A percentile compares a stretch with the other conserved stretches of the same genome.
phyloP scores from a whole-genome alignment of 1,140 invertebrate genomes.

The Bombus superbus region DNA sequence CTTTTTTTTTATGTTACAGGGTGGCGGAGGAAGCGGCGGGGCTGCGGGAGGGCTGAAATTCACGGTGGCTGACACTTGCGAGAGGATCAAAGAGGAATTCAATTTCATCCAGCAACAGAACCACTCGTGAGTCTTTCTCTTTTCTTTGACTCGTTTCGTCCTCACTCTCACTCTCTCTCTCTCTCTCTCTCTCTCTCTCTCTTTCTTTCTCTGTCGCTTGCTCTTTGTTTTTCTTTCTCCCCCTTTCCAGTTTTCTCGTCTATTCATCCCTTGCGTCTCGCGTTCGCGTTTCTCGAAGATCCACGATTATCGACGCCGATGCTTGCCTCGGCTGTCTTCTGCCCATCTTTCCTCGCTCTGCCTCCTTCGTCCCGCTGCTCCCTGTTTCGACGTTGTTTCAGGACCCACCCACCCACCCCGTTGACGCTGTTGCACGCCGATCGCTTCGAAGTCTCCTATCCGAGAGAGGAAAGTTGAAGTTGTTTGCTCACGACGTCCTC shows the following conservation, averaged over 20 bases:
- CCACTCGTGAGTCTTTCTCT: conserved; percentile 93
- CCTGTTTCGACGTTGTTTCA: conserved; percentile 18
- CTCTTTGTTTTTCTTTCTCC: conserved; percentile 25
- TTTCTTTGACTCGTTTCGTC: conserved; percentile 49
- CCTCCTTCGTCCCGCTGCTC: neutral
- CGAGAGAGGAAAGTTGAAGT: conserved; percentile 22
- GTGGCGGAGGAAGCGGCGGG: conserved; percentile 93
- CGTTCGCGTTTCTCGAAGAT: conserved; percentile 50
- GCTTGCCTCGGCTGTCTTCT: conserved; percentile 14
- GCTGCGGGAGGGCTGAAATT: conserved; percentile 92
- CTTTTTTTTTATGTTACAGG: conserved; percentile 84
- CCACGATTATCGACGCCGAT: conserved; percentile 74
- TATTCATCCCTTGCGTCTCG: conserved; percentile 42
- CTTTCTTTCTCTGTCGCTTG: neutral
- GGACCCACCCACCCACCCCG: neutral
- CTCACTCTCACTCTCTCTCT: conserved; percentile 1
- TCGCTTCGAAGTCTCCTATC: conserved; percentile 7
- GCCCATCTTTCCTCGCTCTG: conserved; percentile 24
- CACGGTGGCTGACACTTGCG: conserved; percentile 97
- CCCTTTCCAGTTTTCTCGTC: conserved; percentile 29
- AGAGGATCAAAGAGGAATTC: conserved; percentile 99
- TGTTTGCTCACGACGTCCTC: neutral
- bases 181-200: neutral
- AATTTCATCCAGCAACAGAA: conserved; percentile 99
- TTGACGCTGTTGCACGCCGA: conserved; percentile 20